Evolutionary conservation across 2,797 vertebrate genomes (phyloP), one percentile per base, ranked within the genome.

Genomic region (Karalla daura): DNA sequence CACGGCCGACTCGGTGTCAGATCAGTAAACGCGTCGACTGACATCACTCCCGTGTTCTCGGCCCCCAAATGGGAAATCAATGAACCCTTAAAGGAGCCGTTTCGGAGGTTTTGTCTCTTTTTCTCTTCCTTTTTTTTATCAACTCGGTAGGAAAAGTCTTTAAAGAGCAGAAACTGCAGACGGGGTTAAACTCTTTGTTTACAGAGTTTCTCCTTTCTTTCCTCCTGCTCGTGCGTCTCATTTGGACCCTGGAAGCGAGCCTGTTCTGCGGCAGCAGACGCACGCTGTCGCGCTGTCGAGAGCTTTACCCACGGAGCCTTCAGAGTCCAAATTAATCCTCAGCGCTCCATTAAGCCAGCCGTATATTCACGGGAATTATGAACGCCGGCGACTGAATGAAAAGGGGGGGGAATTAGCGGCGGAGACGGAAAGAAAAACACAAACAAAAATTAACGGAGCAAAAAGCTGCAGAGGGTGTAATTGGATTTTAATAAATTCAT

Each of bases 281-380:
- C 54, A 55, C 62, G 68, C 50, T 24, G 72, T 50, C 23, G 54
- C 39, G 5, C 63, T 56, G 59, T 46, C 27, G 54, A 83, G 64
- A 76, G 79, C 77, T 79, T n/a, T 79, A 87, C 68, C 86, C 71
- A 71, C 83, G 63, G 71, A 88, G 71, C 36, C 63, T 73, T 79
- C 47, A 23, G 36, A 81, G 63, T 54, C 79, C 58, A 84, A 78
- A 86, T 86, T 63, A 79, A 86, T 84, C 79, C 68, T 84, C 73
- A 80, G 60, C 66, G 78, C 75, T 72, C 71, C 73, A 80, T 86
- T 84, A 85, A 78, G 65, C 76, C 33, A 20, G 80, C 65, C 60
- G 40, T 69, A 79, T 82, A 83, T 84, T 83, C 75, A 83, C 67
- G 75, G 76, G 63, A 80, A 77, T 86, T 83, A 82, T 76, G 70